Evolutionary conservation across 2,113 vertebrate species (phyloP), one percentile per base, ranked within the genome.

Genomic region (Chloropsis cyanopogon): DNA sequence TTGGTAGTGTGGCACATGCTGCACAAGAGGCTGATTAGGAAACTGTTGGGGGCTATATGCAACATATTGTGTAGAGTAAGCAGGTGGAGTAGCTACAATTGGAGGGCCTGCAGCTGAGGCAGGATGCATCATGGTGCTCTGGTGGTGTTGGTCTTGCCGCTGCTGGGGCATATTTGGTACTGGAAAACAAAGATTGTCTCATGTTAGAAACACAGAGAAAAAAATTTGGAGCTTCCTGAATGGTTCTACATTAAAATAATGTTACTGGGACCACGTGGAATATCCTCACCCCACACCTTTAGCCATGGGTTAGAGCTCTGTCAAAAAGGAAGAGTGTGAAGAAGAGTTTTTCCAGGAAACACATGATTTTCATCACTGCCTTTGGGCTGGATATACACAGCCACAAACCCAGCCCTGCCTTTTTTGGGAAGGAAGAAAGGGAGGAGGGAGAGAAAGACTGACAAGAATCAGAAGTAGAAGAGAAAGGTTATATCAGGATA

Each of bases 91-190:
- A 85, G 99, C 99, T 96, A 99, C 99, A 47, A 99, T 99, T 21
- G 99, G 99, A 1, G 99, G 99, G 68, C 99, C 99, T 31, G 99
- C 99, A 41, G 99, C 99, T 2, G 99, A 99, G 28, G 98, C 99
- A 29, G 99, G 98, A 87, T 99, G 99, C 98, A 99, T 99, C 98
- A 99, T 99, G 96, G 98, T 98, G 95, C 98, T 99, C 93, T 98
- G 98, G 91, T 99, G 99, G 95, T 99, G 99, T 95, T 99, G 99
- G 93, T 99, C 99, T 95, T 99, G 99, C 96, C 99, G 98, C 95
- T 99, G 99, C 93, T 99, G 99, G 87, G 98, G 98, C 98, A 99
- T 99, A 98, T 98, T 99, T 98, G 99, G 98, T 97, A 99, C 99
- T 99, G 94, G 11, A 96, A 92, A 76, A 91, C 52, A 90, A 84